Conservation (phyloP, 2,888 invertebrate genomes). For the Drosophila stalkeri region DNA sequence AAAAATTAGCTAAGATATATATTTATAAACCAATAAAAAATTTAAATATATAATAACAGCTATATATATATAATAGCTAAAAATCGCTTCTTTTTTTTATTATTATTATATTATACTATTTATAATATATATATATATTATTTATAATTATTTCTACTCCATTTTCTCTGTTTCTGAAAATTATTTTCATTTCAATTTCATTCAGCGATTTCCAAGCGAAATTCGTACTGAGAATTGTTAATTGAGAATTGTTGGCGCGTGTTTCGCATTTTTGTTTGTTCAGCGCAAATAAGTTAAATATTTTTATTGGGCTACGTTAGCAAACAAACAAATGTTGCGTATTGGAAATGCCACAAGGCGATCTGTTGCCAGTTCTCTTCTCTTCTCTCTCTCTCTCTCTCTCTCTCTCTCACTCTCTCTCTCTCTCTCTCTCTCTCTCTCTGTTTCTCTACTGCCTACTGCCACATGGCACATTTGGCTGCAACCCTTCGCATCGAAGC, state of each 20-base stretch:
- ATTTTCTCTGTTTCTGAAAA: too few species aligned
- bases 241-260: constrained; percentile 8
- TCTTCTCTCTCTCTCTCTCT: too few species aligned
- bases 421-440: neutral
- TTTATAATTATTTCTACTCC: too few species aligned
- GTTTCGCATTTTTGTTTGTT: constrained; percentile 23
- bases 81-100: too few species aligned
- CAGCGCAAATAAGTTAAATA: constrained; percentile 44
- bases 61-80: too few species aligned
- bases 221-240: constrained; percentile 14
- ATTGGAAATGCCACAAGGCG: constrained; percentile 64
- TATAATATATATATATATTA: too few species aligned
- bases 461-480: constrained; percentile 8
- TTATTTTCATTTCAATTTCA: neutral
- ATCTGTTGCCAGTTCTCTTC: constrained; percentile 1
- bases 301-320: constrained; percentile 38
- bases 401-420: too few species aligned
- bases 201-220: constrained; percentile 1
- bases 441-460: neutral
- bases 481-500: constrained; percentile 46
- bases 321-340: constrained; percentile 62
- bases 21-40: too few species aligned
- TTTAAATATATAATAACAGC: too few species aligned
- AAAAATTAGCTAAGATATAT: too few species aligned
- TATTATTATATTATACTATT: too few species aligned